These are phyloP conservation scores for Meteorus colon DNA, from an alignment of 2,888 invertebrate genomes.

Conservation along the genomic window DNA sequence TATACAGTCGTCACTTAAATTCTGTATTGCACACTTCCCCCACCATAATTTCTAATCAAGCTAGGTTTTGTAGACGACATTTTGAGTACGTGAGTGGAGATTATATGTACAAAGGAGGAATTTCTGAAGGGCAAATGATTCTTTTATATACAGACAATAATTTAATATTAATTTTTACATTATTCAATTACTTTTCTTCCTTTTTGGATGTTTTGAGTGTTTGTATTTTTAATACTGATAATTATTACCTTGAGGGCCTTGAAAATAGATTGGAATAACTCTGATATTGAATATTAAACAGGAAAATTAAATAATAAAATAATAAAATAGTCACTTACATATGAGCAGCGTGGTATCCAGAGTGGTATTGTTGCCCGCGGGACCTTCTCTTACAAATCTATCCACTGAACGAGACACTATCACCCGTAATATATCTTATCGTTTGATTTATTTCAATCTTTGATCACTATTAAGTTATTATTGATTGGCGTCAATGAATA, in stretches of 20 bases:
- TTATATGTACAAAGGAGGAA: constrained; percentile 60
- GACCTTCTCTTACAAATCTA: constrained; percentile 68
- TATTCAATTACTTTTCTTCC: not conserved
- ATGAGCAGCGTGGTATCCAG: constrained; percentile 71
- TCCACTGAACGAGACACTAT: constrained; percentile 67
- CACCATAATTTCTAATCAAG: constrained; percentile 14
- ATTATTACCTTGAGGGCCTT: no score
- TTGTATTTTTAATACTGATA: no score
- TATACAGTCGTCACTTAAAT: no score
- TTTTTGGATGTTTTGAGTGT: not conserved
- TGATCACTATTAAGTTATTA: constrained; percentile 27
- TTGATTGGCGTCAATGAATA: not conserved
- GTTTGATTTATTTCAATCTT: constrained; percentile 28
- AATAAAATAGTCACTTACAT: constrained; percentile 63
- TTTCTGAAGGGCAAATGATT: constrained; percentile 61
- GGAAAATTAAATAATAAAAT: not conserved
- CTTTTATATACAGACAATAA: not conserved
- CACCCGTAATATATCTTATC: constrained; percentile 43
- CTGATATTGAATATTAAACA: not conserved
- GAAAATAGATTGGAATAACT: no score
- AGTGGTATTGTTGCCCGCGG: constrained; percentile 69
- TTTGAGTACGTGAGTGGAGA: constrained; percentile 14
- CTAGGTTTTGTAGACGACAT: not conserved
- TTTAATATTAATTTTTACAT: not conserved
- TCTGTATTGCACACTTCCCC: constrained; percentile 25